phyloP scores from a whole-genome alignment of 2,113 vertebrate genomes.

The Otis tarda region DNA sequence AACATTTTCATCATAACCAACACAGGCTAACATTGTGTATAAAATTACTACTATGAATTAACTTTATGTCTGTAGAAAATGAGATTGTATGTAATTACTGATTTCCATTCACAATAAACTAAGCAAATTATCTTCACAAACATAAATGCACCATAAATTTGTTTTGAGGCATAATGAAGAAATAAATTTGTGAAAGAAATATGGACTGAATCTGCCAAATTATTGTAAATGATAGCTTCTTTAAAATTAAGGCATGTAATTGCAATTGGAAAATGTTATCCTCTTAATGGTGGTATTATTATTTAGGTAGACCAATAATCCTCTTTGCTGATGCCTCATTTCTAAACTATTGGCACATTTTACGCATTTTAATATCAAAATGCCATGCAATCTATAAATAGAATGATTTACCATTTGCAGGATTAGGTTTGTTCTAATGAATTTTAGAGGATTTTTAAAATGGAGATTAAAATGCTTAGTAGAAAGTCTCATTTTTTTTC shows the following conservation, averaged over 20 bases:
- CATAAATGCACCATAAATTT: constrained; percentile 83
- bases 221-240: constrained; percentile 82
- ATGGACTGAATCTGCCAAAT: constrained; percentile 82
- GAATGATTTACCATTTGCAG: constrained; percentile 68
- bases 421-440: constrained; percentile 65
- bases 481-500: constrained; percentile 46
- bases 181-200: constrained; percentile 86
- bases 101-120: constrained; percentile 86
- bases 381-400: constrained; percentile 65
- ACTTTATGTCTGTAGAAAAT: constrained; percentile 83
- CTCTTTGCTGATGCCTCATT: constrained; percentile 72
- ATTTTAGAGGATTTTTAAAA: constrained; percentile 54
- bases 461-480: constrained; percentile 47
- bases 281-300: constrained; percentile 79
- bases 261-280: constrained; percentile 81
- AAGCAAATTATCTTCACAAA: constrained; percentile 83
- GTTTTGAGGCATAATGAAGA: constrained; percentile 84
- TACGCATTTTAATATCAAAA: constrained; percentile 78
- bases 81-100: constrained; percentile 83
- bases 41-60: constrained; percentile 84
- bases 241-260: constrained; percentile 85
- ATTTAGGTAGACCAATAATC: constrained; percentile 78
- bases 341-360: constrained; percentile 77
- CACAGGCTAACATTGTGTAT: constrained; percentile 78
- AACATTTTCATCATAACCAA: constrained; percentile 80